Base-by-base conservation (phyloP, 2,797 vertebrate genomes). In the Mus spretus region DNA sequence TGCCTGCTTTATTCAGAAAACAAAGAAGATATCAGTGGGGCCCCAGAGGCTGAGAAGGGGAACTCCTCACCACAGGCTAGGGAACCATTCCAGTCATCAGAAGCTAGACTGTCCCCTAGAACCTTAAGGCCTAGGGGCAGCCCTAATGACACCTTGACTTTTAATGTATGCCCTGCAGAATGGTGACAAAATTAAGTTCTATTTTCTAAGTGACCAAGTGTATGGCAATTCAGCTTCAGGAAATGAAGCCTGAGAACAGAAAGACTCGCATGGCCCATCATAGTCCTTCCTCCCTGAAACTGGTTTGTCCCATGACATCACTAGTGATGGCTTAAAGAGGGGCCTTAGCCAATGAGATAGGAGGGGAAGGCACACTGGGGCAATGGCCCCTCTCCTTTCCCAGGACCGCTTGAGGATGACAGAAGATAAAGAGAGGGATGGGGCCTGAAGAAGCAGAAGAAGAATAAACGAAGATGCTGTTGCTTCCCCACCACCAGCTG, bases 221-320 rank as follows among this genome's bases (percentile, higher is more conserved):
- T 44, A 4, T 6, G 44, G 34, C 15, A 6, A 44, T 75, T n/a
- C 74, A 74, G 83, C n/a, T 53, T 90, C 74, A 5, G 61, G 40
- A 94, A 78, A 55, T 22, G 40, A 59, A 24, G 34, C 28, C 3
- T 0, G 10, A 28, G 4, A n/a, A 67, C 8, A 20, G 1, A 22
- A 3, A 9, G 47, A 22, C 4, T 67, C 63, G 26, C 3, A 0
- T 14, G 34, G n/a, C 1, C 19, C 11, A 17, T 14, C 37, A 14
- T 3, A 59, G 31, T 55, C 47, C 4, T 11, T 50, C 47, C 28
- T 22, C 50, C 53, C 24, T n/a, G 12, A 50, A 26, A 19, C 82
- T 50, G 50, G 15, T 24, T 8, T 28, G 11, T 22, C 55, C n/a
- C 37, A 4, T 2, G 63, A 37, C 67, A 14, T 24, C 61, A 63